Evolutionary conservation across 2,113 vertebrate genomes (phyloP), one percentile per base, ranked within the genome.

Genomic region (Colaptes auratus): DNA sequence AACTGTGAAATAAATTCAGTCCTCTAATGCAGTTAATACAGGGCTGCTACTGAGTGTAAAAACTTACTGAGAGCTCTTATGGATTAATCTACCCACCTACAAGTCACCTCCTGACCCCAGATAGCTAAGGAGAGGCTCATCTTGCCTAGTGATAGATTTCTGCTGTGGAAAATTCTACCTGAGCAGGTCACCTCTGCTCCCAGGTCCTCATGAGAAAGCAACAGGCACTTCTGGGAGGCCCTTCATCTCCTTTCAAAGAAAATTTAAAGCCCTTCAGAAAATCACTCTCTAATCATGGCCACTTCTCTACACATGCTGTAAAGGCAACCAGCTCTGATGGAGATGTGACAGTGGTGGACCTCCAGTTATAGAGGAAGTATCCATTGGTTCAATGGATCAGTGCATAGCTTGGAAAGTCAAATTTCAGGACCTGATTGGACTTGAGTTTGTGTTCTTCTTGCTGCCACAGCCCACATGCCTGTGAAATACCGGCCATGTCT

Each of bases 31-130:
- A 5, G 21, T 23, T 33, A 20, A 63, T 16, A 42, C 0, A 3
- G 14, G 23, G 31, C 6, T 77, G 21, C 70, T 59, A 12, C 8
- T 0, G 3, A 17, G 33, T 69, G 36, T 72, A 58, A 81, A 85
- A 74, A 46, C 13, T n/a, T 25, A 25, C 1, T 0, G 4, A 52
- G 8, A 53, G 46, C 1, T 2, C 15, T 84, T 60, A n/a, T 0
- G 6, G 86, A 56, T 82, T 18, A 44, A 67, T 66, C 24, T 36
- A 16, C n/a, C 21, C 78, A 60, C 27, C n/a, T 46, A 30, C 30
- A 82, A 92, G 56, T 17, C n/a, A 33, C 36, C 36, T 73, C 75
- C 50, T 3, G 36, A 59, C 33, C 44, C 35, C 19, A 9, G 73
- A 10, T 5, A 55, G 66, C 16, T 2, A 1, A 42, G 30, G 28